Base-by-base conservation (phyloP, 2,797 vertebrate genomes). In the Jordanella pulchra region DNA sequence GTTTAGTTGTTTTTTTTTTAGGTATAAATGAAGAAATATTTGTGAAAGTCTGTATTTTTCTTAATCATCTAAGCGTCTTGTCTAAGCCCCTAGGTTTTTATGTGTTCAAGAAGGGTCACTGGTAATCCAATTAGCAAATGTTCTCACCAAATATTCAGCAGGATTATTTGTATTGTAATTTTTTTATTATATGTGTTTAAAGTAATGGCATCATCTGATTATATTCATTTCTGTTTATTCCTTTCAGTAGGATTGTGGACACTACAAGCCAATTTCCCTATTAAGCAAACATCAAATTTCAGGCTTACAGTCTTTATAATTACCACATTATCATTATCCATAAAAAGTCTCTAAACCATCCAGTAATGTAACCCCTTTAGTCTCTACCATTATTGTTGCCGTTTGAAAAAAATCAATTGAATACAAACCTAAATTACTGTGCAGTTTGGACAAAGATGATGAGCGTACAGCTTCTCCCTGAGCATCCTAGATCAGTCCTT, bases 401-500 rank as follows among this genome's bases (percentile, higher is more conserved):
- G 50, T 65, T 58, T 68, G 61, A 12, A 25, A 18, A 18, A 15
- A 42, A 47, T 39, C 45, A 23, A 68, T 48, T 67, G 45, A 60
- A 53, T 69, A 50, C 58, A 39, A 65, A 60, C 58, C 67, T 23
- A 12, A 13, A 66, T 73, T 39, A 53, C 18, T 68, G 70, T 58
- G 45, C 67, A 25, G 58, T 64, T 51, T 65, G 73, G 56, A 71
- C 45, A 5, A 28, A 47, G 28, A 25, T 75, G 21, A 47, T 45
- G 65, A 79, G 67, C 32, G 61, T 51, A 48, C 60, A 27, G 61
- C 65, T 77, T 51, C 50, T 78, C 74, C 67, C 32, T 3, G 3
- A 77, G 76, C 71, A 11, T 78, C 72, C 71, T 70, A 63, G 58
- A 61, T 60, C 56, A 69, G 69, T 67, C 75, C 67, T 13, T 1